These are phyloP conservation scores for Lacanobia wlatinum DNA, from an alignment of 2,888 invertebrate genomes.

Conservation along the genomic window DNA sequence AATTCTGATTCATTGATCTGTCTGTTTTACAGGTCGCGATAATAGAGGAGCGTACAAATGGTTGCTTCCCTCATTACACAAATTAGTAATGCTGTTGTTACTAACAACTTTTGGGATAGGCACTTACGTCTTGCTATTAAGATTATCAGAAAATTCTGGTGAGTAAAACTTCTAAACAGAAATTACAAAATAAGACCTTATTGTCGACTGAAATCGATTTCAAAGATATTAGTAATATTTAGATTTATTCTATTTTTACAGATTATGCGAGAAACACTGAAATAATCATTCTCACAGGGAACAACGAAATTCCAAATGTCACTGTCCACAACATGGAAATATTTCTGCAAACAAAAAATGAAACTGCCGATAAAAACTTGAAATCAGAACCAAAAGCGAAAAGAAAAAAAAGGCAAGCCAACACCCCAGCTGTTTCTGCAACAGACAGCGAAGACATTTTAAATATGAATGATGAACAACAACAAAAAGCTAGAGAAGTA, in stretches of 20 bases:
- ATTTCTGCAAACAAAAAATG: conserved; percentile 75
- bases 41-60: conserved; percentile 70
- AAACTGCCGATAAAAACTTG: conserved; percentile 55
- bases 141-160: conserved; percentile 76
- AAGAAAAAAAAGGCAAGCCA: conserved; percentile 73
- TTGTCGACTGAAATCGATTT: neutral
- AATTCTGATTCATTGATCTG: neutral
- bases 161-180: conserved; percentile 45
- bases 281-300: conserved; percentile 78
- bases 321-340: conserved; percentile 75
- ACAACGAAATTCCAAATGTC: conserved; percentile 74
- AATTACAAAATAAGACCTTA: neutral
- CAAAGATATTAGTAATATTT: neutral
- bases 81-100: conserved; percentile 71
- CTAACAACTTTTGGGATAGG: conserved; percentile 73
- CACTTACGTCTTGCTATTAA: conserved; percentile 74
- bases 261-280: conserved; percentile 75
- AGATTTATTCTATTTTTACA: conserved; percentile 62
- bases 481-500: conserved; percentile 78
- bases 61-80: conserved; percentile 74
- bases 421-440: conserved; percentile 6
- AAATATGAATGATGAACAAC: conserved; percentile 73
- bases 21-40: conserved; percentile 73
- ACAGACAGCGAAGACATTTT: conserved; percentile 50
- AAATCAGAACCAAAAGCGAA: conserved; percentile 51